A percentile compares a stretch with the other conserved stretches of the same genome.
phyloP scores from a whole-genome alignment of 2,113 vertebrate species.

The Lycaon pictus region DNA sequence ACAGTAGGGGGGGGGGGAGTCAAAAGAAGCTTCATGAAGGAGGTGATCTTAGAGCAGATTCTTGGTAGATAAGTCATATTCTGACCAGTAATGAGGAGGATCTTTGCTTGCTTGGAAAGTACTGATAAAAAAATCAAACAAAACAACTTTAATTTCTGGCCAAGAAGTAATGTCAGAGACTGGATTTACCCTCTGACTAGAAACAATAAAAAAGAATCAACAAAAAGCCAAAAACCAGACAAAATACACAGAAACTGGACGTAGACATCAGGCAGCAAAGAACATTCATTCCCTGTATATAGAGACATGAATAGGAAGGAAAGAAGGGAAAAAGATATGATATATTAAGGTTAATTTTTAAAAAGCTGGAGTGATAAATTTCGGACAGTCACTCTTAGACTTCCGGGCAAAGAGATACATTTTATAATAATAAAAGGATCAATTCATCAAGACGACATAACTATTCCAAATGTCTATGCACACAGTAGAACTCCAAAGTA shows the following conservation, averaged over 20 bases:
- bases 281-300: neutral
- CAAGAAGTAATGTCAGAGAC: neutral
- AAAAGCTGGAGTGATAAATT: neutral
- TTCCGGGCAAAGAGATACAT: neutral
- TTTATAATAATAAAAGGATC: neutral
- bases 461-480: neutral
- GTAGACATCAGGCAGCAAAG: neutral
- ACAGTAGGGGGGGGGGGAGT: too few relatives aligned
- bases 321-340: neutral
- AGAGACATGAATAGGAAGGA: neutral
- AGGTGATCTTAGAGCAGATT: neutral
- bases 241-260: neutral
- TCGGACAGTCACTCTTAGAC: neutral
- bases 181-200: neutral
- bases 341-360: neutral
- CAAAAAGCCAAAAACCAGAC: neutral
- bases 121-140: constrained; percentile 1
- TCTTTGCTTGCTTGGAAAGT: neutral
- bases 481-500: neutral
- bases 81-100: neutral
- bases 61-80: neutral
- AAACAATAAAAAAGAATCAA: neutral
- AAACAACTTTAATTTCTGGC: neutral
- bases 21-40: neutral
- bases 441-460: neutral